Evolutionary conservation across 2,888 invertebrate genomes (phyloP), one percentile per base, ranked within the genome.

Genomic region (Lasioglossum pauxillum): DNA sequence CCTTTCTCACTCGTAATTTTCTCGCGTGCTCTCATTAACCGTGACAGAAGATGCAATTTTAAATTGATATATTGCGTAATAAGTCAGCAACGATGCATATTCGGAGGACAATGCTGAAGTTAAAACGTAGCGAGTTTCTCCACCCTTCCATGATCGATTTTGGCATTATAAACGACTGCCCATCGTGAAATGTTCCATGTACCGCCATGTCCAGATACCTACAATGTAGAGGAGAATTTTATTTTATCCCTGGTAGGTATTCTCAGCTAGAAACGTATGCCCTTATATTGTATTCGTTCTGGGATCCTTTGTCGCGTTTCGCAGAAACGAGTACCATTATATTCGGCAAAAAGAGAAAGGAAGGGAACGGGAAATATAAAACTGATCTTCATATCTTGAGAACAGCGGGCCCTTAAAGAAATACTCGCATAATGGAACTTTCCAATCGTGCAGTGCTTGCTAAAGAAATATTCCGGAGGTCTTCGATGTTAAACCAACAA

Each of bases 311-410:
- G 72, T 73, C 72, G 44, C 46, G 19, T 46, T 46, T 46, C 10
- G 46, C 4, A 46, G 19, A 73, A 73, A 46, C 57, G 71, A 46
- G 19, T 31, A 19, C 44, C 46, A 27, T 73, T 73, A 27, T 44
- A 69, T 69, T 44, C 44, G 46, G n/a, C 19, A 31, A 44, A 44
- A 27, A 46, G 44, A 27, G 31, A n/a, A 46, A 46, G 19, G 10
- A 23, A 38, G 69, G 69, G 10, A 69, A 69, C 69, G 23, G 38
- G 38, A 69, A 69, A 69, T 38, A 38, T 38, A 69, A 23, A 69
- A 69, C 69, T 73, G 44, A 44, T 44, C 72, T 73, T 73, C 46
- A 46, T 31, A 27, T 46, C 44, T 31, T 44, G 72, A 44, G 44
- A 73, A n/a, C 44, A 19, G 44, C 44, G 44, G n/a, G 16, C 19